Conservation (phyloP, 2,113 vertebrate genomes). For the Neolamprologus toae region DNA sequence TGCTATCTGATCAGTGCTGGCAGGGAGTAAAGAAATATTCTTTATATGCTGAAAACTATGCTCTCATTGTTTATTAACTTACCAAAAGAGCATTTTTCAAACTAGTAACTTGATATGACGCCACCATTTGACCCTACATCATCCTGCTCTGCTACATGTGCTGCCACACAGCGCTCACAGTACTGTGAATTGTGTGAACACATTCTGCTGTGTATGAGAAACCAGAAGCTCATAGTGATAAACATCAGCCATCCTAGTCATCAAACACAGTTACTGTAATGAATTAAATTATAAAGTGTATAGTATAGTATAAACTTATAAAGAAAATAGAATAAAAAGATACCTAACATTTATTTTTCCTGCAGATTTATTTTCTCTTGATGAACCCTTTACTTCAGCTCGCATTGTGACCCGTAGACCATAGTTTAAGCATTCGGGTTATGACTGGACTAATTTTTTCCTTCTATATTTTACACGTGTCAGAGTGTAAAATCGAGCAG, state of each 20-base stretch:
- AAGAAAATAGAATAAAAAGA: not conserved
- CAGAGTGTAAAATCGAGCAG: not conserved
- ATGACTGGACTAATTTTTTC: not conserved
- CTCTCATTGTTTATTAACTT: not conserved
- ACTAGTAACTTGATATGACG: not conserved
- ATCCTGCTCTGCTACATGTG: not conserved
- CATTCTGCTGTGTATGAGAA: not conserved
- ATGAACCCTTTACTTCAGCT: not conserved
- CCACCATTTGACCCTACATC: not conserved
- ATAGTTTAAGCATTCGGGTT: not conserved
- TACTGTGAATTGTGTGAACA: not conserved
- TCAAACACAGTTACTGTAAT: not conserved
- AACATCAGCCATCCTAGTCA: not conserved
- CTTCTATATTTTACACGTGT: not conserved
- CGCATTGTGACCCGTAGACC: fast-evolving
- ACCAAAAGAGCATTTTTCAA: not conserved
- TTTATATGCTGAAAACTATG: not conserved
- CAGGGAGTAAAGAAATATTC: not conserved
- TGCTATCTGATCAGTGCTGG: fast-evolving
- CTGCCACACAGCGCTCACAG: not conserved
- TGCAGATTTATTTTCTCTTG: not conserved
- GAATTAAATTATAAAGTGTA: fast-evolving
- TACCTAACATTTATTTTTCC: fast-evolving
- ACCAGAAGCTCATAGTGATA: not conserved
- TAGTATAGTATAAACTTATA: too few species aligned